A percentile compares a stretch with the other conserved stretches of the same genome.
Evolutionary conservation across 2,797 vertebrate species (phyloP).

Genomic region (Clarias laeviceps): DNA sequence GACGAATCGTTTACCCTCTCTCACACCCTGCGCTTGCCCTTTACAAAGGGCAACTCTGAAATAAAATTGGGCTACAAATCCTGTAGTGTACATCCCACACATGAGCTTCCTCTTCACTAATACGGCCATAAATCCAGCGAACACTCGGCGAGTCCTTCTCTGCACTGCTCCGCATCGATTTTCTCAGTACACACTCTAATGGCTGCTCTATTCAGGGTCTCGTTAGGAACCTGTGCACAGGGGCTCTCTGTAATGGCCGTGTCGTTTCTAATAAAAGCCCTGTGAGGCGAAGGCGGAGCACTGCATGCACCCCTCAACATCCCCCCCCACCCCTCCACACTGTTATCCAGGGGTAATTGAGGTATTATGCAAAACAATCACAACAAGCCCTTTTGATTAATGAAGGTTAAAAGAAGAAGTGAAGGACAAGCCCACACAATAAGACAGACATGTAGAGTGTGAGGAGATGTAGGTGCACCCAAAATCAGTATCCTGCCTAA

Average conservation of each 20-base stretch:
- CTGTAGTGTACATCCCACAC: conserved; percentile 15
- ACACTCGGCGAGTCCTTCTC: background rate
- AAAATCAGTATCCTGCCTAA: background rate
- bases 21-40: conserved; percentile 22
- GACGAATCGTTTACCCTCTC: conserved; percentile 19
- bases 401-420: conserved; percentile 8
- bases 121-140: conserved; percentile 10
- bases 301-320: conserved; percentile 8
- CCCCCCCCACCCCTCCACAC: conserved; percentile 19
- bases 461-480: background rate
- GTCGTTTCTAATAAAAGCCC: conserved; percentile 54
- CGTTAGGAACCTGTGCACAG: conserved; percentile 43
- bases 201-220: conserved; percentile 31
- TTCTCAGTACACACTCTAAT: conserved; percentile 29
- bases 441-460: background rate
- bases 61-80: conserved; percentile 36
- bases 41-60: conserved; percentile 22
- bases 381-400: conserved; percentile 42
- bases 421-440: background rate
- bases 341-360: conserved; percentile 57
- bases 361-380: conserved; percentile 61
- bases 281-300: conserved; percentile 29
- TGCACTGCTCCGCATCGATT: conserved; percentile 27
- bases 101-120: conserved; percentile 26
- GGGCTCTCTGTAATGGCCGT: conserved; percentile 50